A percentile compares a stretch with the other conserved stretches of the same genome.
Conservation (phyloP, 1,140 invertebrate species). For the Listronotus bonariensis region DNA sequence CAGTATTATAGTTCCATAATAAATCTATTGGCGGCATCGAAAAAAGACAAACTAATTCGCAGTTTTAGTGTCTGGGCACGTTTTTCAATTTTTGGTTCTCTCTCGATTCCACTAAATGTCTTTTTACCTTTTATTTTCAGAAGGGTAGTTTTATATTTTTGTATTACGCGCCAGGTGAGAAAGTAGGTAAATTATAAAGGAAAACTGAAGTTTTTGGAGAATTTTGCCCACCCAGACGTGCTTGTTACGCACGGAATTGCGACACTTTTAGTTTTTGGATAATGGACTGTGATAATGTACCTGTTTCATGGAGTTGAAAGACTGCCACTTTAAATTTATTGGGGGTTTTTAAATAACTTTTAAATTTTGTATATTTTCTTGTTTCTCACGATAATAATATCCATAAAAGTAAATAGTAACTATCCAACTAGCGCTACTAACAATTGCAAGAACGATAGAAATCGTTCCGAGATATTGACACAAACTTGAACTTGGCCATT, state of each 20-base stretch:
- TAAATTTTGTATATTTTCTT: too few relatives aligned
- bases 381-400: too few relatives aligned
- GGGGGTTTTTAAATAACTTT: too few relatives aligned
- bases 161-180: conserved; percentile 14
- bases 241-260: not conserved
- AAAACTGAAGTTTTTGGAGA: not conserved
- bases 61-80: conserved; percentile 8
- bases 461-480: too few relatives aligned
- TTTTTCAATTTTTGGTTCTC: conserved; percentile 6
- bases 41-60: conserved; percentile 15
- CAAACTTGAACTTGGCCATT: too few relatives aligned
- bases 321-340: too few relatives aligned
- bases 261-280: not conserved
- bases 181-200: not conserved
- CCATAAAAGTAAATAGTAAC: too few relatives aligned
- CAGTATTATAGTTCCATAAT: conserved; percentile 7
- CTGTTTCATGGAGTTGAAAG: too few relatives aligned
- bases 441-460: too few relatives aligned
- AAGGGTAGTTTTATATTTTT: conserved; percentile 5
- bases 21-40: conserved; percentile 19
- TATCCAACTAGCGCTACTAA: too few relatives aligned
- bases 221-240: conserved; percentile 23
- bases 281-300: too few relatives aligned
- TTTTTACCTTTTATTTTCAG: conserved; percentile 22
- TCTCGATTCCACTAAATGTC: conserved; percentile 18